These are phyloP conservation scores for Pseudomugil tenellus DNA, from an alignment of 2,797 vertebrate species.

Conservation along the genomic window DNA sequence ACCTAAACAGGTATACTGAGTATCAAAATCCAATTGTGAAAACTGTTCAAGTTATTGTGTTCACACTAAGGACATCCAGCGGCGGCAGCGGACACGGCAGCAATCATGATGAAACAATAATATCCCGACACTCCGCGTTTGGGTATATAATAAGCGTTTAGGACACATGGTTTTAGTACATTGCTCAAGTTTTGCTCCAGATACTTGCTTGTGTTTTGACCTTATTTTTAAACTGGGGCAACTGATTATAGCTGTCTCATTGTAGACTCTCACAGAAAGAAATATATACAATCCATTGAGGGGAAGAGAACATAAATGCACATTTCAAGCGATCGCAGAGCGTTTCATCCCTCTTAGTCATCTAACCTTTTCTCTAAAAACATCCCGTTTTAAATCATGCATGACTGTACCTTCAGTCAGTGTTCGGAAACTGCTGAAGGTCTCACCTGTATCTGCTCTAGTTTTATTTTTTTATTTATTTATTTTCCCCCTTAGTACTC, in stretches of 20 bases:
- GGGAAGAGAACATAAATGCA: slow-evolving; percentile 26
- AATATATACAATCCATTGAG: slow-evolving; percentile 31
- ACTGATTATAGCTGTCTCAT: background rate
- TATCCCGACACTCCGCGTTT: no score
- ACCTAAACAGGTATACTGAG: no score
- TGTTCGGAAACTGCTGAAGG: slow-evolving; percentile 36
- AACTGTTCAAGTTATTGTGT: no score
- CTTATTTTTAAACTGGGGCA: slow-evolving; percentile 3
- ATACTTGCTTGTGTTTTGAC: slow-evolving; percentile 19
- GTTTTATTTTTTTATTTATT: slow-evolving; percentile 10
- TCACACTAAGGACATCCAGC: no score
- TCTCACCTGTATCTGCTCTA: slow-evolving; percentile 45
- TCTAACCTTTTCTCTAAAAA: slow-evolving; percentile 54
- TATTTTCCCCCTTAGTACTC: slow-evolving; percentile 5
- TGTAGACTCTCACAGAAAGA: slow-evolving; percentile 12
- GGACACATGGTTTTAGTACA: background rate
- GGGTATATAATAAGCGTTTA: no score
- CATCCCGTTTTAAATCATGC: slow-evolving; percentile 64
- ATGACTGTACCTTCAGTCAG: slow-evolving; percentile 53
- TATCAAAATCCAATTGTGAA: no score
- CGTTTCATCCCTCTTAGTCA: slow-evolving; percentile 34
- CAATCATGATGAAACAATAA: no score
- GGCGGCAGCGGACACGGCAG: no score
- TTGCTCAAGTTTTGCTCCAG: slow-evolving; percentile 1
- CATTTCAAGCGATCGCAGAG: slow-evolving; percentile 3